Percentiles rank a stretch among this genome's conserved stretches.
phyloP scores from a whole-genome alignment of 2,888 invertebrate genomes.

The Drosophila subquinaria region DNA sequence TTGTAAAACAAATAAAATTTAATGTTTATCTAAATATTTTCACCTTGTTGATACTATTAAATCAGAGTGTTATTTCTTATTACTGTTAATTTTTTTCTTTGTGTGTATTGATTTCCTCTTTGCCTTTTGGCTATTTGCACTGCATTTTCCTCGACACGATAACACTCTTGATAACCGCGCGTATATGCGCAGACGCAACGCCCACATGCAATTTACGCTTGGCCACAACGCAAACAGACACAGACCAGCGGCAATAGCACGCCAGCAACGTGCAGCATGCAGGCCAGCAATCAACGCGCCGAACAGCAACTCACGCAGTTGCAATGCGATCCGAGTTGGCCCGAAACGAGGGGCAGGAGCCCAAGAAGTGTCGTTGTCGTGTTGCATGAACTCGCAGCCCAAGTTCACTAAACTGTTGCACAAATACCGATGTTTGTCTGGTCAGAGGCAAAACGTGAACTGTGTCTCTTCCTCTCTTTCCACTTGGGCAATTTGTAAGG shows the following conservation, averaged over 20 bases:
- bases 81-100: neutral
- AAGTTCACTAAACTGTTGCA: constrained; percentile 74
- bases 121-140: constrained; percentile 27
- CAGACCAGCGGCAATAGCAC: neutral
- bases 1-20: too few species aligned
- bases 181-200: constrained; percentile 61
- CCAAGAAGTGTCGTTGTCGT: constrained; percentile 34
- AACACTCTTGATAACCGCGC: constrained; percentile 8
- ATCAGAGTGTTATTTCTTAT: neutral
- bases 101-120: neutral
- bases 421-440: constrained; percentile 22
- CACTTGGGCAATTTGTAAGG: constrained; percentile 63
- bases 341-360: constrained; percentile 4
- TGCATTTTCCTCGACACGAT: constrained; percentile 40
- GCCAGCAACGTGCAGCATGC: constrained; percentile 21
- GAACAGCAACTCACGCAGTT: constrained; percentile 39
- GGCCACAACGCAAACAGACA: constrained; percentile 30
- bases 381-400: constrained; percentile 26
- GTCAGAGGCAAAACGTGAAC: constrained; percentile 6
- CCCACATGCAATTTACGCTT: constrained; percentile 65
- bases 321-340: constrained; percentile 20
- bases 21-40: too few species aligned
- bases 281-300: constrained; percentile 25
- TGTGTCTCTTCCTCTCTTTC: too few species aligned
- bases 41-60: neutral